Evolutionary conservation across 2,888 invertebrate genomes (phyloP), one percentile per base, ranked within the genome.

Genomic region (Heterodera filipjevi): DNA sequence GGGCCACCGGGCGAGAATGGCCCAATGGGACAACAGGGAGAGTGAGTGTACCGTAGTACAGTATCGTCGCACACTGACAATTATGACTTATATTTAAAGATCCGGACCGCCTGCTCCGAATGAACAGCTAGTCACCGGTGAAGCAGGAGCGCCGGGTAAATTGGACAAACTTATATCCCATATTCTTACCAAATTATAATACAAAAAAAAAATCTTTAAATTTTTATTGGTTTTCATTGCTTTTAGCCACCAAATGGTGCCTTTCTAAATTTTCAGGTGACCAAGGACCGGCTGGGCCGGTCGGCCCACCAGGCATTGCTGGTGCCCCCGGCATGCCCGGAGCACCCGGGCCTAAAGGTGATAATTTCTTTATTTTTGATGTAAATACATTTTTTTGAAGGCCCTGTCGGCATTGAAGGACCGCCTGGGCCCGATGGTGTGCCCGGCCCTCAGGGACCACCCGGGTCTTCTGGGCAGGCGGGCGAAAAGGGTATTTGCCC

Each of bases 401-500:
- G 74, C 6, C 74, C 74, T 3, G 59, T 46, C 32, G 74, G 74
- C 14, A 44, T 49, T 30, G 74, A 74, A 39, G 74, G 74, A 5
- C 74, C 74, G 2, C 74, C 74, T n/a, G 74, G 74, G 39, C 74
- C 74, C 2, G 74, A 74, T 10, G 74, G 74, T 3, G 49, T 27
- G 39, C 59, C 74, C 12, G 74, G 74, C 64, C 46, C 30, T 8
- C 19, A 44, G 27, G 74, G 74, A 32, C 74, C 74, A 12, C 59
- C n/a, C 1, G 74, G 74, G 22, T 27, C n/a, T 12, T 0, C 66
- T 27, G 74, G 74, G 12, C 30, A 32, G 39, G 30, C 74, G 10
- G 74, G 74, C 35, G n/a, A 53, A n/a, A 74, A 74, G 66, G 74
- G 74, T 5, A 74, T 74, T 46, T 74, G 74, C 49, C 74, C 74